phyloP scores from a whole-genome alignment of 2,113 vertebrate genomes.

The Ceyx margarethae region DNA sequence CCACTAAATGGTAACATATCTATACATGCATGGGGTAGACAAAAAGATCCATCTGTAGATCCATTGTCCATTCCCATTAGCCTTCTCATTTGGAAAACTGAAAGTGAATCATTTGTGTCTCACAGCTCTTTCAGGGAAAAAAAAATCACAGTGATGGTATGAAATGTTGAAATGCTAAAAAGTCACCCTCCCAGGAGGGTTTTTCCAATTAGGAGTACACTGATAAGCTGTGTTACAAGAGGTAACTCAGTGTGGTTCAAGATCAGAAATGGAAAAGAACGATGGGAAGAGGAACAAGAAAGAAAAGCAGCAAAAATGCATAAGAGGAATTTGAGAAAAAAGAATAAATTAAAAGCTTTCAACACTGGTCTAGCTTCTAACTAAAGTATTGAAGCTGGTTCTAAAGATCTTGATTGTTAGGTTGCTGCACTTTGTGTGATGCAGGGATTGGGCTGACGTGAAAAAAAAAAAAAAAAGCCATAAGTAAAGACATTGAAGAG shows the following conservation, averaged over 20 bases:
- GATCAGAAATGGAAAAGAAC: constrained; percentile 52
- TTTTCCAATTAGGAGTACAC: constrained; percentile 68
- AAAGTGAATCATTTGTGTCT: constrained; percentile 52
- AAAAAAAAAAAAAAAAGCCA: not conserved
- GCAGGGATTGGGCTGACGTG: not conserved
- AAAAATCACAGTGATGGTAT: constrained; percentile 55
- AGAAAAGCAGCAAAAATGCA: not conserved
- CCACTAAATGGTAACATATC: constrained; percentile 13
- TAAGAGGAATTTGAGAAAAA: not conserved
- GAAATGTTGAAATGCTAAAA: constrained; percentile 61
- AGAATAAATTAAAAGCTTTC: not conserved
- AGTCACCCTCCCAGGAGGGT: constrained; percentile 45
- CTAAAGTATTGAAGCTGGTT: not conserved
- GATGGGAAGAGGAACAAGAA: not conserved
- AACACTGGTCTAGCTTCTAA: not conserved
- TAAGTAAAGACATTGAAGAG: not conserved
- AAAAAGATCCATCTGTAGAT: constrained; percentile 22
- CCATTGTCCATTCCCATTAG: constrained; percentile 48
- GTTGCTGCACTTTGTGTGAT: not conserved
- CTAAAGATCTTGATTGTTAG: not conserved
- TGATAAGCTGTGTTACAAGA: constrained; percentile 33
- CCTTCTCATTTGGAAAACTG: constrained; percentile 54
- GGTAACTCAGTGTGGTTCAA: constrained; percentile 24
- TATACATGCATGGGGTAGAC: constrained; percentile 12
- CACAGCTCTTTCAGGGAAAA: constrained; percentile 34